Conservation (phyloP, 2,888 invertebrate genomes). For the Trichogramma evanescens region DNA sequence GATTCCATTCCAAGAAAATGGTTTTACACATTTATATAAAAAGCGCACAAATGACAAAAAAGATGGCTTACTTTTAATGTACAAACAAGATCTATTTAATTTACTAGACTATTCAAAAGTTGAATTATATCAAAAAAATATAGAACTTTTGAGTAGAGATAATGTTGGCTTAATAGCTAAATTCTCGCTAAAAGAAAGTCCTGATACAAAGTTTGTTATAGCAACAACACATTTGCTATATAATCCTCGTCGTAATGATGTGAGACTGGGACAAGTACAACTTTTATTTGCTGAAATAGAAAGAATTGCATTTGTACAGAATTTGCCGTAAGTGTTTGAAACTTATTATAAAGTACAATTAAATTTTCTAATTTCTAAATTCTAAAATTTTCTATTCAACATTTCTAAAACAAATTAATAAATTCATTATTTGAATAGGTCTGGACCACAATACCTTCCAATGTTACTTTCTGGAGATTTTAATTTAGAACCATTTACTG, state of each 20-base stretch:
- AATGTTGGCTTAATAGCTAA: slow-evolving; percentile 81
- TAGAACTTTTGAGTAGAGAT: slow-evolving; percentile 69
- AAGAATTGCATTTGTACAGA: slow-evolving; percentile 57
- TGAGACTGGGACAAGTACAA: slow-evolving; percentile 82
- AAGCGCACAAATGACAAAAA: slow-evolving; percentile 70
- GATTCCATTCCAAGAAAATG: slow-evolving; percentile 51
- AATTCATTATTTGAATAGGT: background rate
- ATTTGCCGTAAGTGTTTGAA: slow-evolving; percentile 33
- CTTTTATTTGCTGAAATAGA: slow-evolving; percentile 80
- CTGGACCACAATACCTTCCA: slow-evolving; percentile 57
- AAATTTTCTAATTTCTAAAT: no score
- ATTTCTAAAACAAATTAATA: background rate
- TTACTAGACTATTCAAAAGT: slow-evolving; percentile 62
- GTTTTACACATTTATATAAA: slow-evolving; percentile 73
- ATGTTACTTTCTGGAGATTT: slow-evolving; percentile 89
- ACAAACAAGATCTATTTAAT: slow-evolving; percentile 60
- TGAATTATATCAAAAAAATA: slow-evolving; percentile 60
- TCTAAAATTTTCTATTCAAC: background rate
- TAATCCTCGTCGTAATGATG: slow-evolving; percentile 83
- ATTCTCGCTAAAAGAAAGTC: slow-evolving; percentile 54
- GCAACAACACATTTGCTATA: slow-evolving; percentile 93
- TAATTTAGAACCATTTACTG: slow-evolving; percentile 71
- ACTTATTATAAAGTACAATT: slow-evolving; percentile 1
- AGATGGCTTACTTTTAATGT: slow-evolving; percentile 91
- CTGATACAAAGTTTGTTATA: slow-evolving; percentile 59